phyloP scores from a whole-genome alignment of 2,888 invertebrate species.

The Zeuzera pyrina region DNA sequence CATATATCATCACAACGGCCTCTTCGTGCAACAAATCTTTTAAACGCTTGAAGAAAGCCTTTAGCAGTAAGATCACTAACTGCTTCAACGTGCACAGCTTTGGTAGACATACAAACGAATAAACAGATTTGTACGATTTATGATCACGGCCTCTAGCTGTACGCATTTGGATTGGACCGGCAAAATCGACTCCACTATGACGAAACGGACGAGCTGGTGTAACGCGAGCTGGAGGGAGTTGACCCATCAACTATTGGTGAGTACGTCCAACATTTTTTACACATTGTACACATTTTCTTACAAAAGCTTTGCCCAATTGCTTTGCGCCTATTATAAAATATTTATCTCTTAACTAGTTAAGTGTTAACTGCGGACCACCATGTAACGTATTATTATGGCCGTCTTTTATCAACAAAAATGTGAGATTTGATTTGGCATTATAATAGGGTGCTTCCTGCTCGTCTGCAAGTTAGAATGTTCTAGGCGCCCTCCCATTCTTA shows the following conservation, averaged over 20 bases:
- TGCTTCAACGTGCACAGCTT: constrained; percentile 14
- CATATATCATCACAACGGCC: constrained; percentile 15
- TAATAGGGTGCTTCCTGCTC: constrained; percentile 4
- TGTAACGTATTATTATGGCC: constrained; percentile 19
- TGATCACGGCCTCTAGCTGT: constrained; percentile 15
- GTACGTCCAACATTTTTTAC: constrained; percentile 4
- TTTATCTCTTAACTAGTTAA: constrained; percentile 10
- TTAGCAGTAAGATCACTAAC: no score
- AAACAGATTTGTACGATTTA: constrained; percentile 9
- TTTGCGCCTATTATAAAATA: constrained; percentile 14
- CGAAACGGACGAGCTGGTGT: constrained; percentile 10
- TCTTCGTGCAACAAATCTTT: no score
- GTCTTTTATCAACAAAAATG: constrained; percentile 14
- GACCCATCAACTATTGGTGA: constrained; percentile 13
- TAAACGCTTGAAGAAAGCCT: constrained; percentile 16
- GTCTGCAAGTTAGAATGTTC: background rate
- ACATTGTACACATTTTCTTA: constrained; percentile 14
- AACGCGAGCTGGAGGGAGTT: constrained; percentile 11
- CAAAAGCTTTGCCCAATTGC: no score
- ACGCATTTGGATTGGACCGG: constrained; percentile 13
- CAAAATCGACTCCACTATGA: constrained; percentile 15
- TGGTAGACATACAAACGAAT: constrained; percentile 15
- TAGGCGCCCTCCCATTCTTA: constrained; percentile 4
- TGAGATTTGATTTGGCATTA: constrained; percentile 1
- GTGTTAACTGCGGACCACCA: constrained; percentile 17